Conservation (phyloP, 2,888 invertebrate species). For the Limnephilus marmoratus region DNA sequence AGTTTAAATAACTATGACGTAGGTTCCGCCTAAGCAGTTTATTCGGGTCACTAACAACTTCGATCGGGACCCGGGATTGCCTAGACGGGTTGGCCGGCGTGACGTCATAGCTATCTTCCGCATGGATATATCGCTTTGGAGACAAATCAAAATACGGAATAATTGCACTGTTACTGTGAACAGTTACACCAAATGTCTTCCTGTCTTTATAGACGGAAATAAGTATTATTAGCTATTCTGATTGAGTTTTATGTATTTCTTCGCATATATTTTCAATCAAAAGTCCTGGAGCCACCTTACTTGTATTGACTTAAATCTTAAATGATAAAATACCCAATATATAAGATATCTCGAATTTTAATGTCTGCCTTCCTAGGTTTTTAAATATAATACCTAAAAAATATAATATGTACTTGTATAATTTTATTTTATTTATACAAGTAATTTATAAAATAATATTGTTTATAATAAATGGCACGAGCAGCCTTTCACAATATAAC, state of each 20-base stretch:
- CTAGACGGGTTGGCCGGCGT: too few relatives aligned
- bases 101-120: neutral
- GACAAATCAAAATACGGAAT: neutral
- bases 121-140: neutral
- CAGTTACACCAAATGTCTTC: too few relatives aligned
- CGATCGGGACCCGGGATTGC: neutral
- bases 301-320: neutral
- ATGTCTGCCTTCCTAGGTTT: neutral
- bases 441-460: conserved; percentile 15
- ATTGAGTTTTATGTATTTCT: neutral
- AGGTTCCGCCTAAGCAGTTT: too few relatives aligned
- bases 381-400: neutral
- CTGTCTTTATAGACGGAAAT: neutral
- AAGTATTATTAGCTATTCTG: neutral
- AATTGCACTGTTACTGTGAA: neutral
- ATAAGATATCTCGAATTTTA: neutral
- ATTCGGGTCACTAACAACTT: neutral
- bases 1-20: too few relatives aligned
- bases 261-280: too few relatives aligned
- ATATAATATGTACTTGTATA: neutral
- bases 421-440: neutral
- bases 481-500: conserved; percentile 39
- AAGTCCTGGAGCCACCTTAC: neutral
- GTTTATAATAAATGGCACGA: conserved; percentile 21
- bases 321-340: neutral